Evolutionary conservation across 2,797 vertebrate species (phyloP), one percentile per base, ranked within the genome.

Genomic region (Chelonia mydas): DNA sequence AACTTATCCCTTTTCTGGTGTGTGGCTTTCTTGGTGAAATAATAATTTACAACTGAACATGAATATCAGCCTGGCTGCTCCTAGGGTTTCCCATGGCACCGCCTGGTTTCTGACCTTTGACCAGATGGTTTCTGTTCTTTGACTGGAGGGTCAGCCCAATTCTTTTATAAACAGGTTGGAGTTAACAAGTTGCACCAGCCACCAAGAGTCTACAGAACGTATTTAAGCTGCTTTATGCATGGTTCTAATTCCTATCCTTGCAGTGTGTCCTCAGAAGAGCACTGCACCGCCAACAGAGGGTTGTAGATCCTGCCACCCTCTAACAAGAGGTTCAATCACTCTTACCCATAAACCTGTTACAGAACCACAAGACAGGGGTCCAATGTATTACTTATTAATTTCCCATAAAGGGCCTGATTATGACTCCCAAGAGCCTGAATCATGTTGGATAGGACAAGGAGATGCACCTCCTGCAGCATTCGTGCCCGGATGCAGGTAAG

Each of bases 261-360:
- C 21, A 37, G 28, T 31, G n/a, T 16, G n/a, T 6, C 49, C n/a
- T 79, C 65, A 81, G 10, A n/a, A 90, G n/a, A 51, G 57, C 78
- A 41, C 76, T 79, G 25, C n/a, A 80, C 17, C 0, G n/a, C 0
- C 0, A 41, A 21, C 19, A 41, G 9, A 16, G n/a, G 37, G 0
- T 27, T 27, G 25, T n/a, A n/a, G 49, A 81, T 21, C 49, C 68
- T 31, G 65, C 49, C 3, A 77, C 13, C 41, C 85, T 77, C 50
- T 81, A 78, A 33, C 1, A 6, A 50, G 76, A 7, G 41, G 3
- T 41, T 47, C 21, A n/a, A 55, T 74, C 68, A 79, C n/a, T 23
- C 59, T 41, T 50, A 15, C 5, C 79, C 59, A 28, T 41, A 8
- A 88, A n/a, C 11, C 57, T 9, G 9, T 82, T 21, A 54, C 12